Percentiles rank a stretch among this genome's conserved stretches.
Conservation (phyloP, 2,113 vertebrate species). For the Centropristis striata region DNA sequence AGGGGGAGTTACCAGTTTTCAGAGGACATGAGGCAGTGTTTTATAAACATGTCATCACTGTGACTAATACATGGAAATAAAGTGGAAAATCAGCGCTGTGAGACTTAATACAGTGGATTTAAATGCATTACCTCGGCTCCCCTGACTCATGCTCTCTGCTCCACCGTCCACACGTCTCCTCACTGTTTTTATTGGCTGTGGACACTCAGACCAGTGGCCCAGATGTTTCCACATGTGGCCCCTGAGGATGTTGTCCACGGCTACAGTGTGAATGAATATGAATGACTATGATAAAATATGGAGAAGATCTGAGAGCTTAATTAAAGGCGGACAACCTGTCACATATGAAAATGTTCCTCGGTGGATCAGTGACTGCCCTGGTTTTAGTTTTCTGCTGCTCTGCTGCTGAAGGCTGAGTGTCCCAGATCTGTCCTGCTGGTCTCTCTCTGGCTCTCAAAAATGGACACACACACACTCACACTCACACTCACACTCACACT, state of each 20-base stretch:
- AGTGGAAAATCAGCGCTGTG: conserved; percentile 2
- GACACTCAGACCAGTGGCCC: conserved; percentile 29
- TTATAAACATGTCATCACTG: background rate
- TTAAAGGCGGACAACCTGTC: conserved; percentile 67
- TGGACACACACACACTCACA: conserved; percentile 23
- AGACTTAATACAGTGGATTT: conserved; percentile 49
- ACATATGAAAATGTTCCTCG: conserved; percentile 64
- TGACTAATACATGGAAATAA: conserved; percentile 42
- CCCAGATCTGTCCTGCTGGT: conserved; percentile 74
- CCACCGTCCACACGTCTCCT: conserved; percentile 13
- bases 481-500: too few species aligned
- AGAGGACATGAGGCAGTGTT: background rate
- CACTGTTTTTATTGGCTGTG: conserved; percentile 28
- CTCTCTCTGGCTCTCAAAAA: conserved; percentile 39
- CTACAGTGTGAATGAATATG: conserved; percentile 54
- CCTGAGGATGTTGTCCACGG: conserved; percentile 23
- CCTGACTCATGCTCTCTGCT: conserved; percentile 4
- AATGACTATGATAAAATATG: conserved; percentile 73
- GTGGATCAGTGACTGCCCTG: conserved; percentile 73
- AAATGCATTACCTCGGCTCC: conserved; percentile 24
- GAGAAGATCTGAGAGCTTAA: conserved; percentile 67
- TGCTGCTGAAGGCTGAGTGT: conserved; percentile 57
- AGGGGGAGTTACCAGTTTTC: conserved; percentile 3
- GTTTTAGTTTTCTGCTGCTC: conserved; percentile 60
- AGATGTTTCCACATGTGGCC: conserved; percentile 23